phyloP scores from a whole-genome alignment of 2,888 invertebrate genomes.

The Drosophila mayaguana region DNA sequence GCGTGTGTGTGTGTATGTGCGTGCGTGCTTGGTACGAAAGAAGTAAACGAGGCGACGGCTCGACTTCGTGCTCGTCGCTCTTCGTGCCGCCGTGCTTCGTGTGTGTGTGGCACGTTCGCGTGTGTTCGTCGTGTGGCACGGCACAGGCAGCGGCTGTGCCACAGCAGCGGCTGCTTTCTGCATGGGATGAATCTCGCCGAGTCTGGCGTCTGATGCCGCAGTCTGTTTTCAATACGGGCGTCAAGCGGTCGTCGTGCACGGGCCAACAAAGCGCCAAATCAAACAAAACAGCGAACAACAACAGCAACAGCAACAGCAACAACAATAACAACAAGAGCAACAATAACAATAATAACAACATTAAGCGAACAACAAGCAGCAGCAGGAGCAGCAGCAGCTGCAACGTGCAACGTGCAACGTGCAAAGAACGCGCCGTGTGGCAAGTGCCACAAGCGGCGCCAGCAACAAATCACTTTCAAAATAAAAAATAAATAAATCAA shows the following conservation, averaged over 20 bases:
- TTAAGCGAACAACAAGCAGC: slow-evolving; percentile 10
- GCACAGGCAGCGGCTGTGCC: slow-evolving; percentile 30
- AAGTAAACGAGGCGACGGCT: slow-evolving; percentile 53
- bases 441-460: slow-evolving; percentile 30
- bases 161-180: slow-evolving; percentile 64
- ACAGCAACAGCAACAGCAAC: slow-evolving; percentile 30
- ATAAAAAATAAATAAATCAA: neutral
- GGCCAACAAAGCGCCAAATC: slow-evolving; percentile 33
- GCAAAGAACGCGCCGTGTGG: slow-evolving; percentile 21
- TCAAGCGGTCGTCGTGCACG: slow-evolving; percentile 84
- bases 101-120: slow-evolving; percentile 31
- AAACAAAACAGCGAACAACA: slow-evolving; percentile 1
- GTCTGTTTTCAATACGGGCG: slow-evolving; percentile 85
- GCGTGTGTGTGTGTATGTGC: slow-evolving; percentile 36
- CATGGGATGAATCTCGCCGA: slow-evolving; percentile 81
- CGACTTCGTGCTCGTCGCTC: slow-evolving; percentile 14
- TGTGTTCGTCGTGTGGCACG: slow-evolving; percentile 24
- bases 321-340: slow-evolving; percentile 40
- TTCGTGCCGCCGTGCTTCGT: slow-evolving; percentile 1
- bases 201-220: slow-evolving; percentile 76
- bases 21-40: slow-evolving; percentile 50
- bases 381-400: slow-evolving; percentile 12
- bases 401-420: slow-evolving; percentile 22
- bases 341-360: slow-evolving; percentile 27
- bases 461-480: neutral